phyloP scores from a whole-genome alignment of 2,113 vertebrate species.

The Hippocampus barbouri region DNA sequence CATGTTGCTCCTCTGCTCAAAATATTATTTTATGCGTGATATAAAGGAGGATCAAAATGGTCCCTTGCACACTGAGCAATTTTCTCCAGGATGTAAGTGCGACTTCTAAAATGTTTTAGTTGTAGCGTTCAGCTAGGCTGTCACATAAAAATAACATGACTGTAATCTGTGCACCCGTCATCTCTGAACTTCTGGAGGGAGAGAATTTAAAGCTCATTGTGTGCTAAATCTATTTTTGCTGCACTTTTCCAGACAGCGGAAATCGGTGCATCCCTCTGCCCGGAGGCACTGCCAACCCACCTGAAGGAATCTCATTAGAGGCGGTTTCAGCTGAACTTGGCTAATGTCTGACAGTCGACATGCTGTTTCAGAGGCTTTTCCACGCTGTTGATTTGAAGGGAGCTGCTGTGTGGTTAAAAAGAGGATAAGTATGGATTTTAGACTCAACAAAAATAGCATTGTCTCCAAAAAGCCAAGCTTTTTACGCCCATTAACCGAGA shows the following conservation, averaged over 20 bases:
- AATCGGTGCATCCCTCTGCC: slow-evolving; percentile 6
- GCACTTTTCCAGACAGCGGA: slow-evolving; percentile 3
- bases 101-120: not conserved
- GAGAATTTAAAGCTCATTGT: slow-evolving; percentile 10
- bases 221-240: slow-evolving; percentile 12
- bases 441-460: slow-evolving; percentile 32
- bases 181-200: not conserved
- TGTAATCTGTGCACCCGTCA: not conserved
- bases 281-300: slow-evolving; percentile 30
- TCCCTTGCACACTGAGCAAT: not conserved
- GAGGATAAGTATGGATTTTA: slow-evolving; percentile 35
- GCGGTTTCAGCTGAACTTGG: slow-evolving; percentile 30
- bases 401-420: slow-evolving; percentile 30
- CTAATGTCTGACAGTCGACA: slow-evolving; percentile 32
- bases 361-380: slow-evolving; percentile 34
- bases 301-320: slow-evolving; percentile 35
- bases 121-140: not conserved
- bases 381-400: slow-evolving; percentile 7
- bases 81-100: not conserved
- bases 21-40: too few species aligned
- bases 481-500: slow-evolving; percentile 24
- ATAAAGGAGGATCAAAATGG: not conserved
- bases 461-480: slow-evolving; percentile 22
- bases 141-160: not conserved
- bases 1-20: too few species aligned